Percentiles rank a stretch among this genome's conserved stretches.
Evolutionary conservation across 2,797 vertebrate species (phyloP).

Genomic region (Rhincodon typus): DNA sequence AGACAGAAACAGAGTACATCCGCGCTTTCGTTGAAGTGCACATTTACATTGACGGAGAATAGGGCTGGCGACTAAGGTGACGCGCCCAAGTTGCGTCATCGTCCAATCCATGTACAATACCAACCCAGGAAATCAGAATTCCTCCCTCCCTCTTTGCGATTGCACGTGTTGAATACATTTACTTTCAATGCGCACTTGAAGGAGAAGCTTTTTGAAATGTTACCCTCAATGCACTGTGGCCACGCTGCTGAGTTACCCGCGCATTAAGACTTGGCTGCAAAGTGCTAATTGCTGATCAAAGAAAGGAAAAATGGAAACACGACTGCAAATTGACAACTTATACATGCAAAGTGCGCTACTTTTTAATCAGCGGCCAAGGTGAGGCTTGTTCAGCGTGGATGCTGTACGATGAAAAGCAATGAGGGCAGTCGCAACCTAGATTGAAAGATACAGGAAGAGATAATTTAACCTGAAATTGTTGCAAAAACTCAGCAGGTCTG

Average conservation of each 20-base stretch:
- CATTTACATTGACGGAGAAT: neutral
- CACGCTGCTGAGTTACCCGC: neutral
- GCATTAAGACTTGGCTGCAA: neutral
- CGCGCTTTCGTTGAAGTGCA: neutral
- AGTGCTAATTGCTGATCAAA: neutral
- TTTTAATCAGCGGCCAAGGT: neutral
- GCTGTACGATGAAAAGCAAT: neutral
- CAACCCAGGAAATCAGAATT: neutral
- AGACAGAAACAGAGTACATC: neutral
- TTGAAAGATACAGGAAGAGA: neutral
- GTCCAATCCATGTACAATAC: neutral
- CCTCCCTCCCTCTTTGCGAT: neutral
- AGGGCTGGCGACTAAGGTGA: neutral
- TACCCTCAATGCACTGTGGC: neutral
- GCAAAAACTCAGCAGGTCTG: too few species aligned
- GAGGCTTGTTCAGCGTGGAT: neutral
- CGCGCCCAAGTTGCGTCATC: conserved; percentile 16
- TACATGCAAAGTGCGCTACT: neutral
- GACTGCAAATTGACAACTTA: neutral
- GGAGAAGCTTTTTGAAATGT: neutral
- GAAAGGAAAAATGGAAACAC: neutral
- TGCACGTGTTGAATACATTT: neutral
- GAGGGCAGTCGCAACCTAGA: neutral
- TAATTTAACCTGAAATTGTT: neutral
- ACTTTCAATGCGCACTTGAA: neutral